phyloP scores from a whole-genome alignment of 2,888 invertebrate species.

The Drosophila recens region DNA sequence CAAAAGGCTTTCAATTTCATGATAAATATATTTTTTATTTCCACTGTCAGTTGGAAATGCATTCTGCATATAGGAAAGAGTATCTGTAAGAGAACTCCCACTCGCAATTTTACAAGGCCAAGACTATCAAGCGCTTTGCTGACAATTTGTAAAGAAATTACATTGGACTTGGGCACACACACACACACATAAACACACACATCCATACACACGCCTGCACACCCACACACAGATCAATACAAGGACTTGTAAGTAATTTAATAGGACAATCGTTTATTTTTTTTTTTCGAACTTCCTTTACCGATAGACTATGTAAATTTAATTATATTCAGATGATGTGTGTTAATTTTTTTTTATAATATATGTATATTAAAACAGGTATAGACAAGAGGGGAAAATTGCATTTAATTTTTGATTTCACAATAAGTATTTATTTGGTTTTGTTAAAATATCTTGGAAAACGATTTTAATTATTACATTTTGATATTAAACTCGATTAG shows the following conservation, averaged over 20 bases:
- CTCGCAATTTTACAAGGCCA: conserved; percentile 39
- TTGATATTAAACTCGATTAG: no score
- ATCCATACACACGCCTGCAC: not conserved
- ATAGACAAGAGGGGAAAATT: no score
- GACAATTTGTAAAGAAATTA: conserved; percentile 35
- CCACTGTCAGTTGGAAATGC: conserved; percentile 30
- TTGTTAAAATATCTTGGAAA: no score
- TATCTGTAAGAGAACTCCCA: not conserved
- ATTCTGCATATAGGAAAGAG: conserved; percentile 8
- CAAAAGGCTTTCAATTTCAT: conserved; percentile 22
- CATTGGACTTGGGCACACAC: conserved; percentile 8
- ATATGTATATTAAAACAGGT: no score
- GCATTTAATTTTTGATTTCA: no score
- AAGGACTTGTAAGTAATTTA: not conserved
- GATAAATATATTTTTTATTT: conserved; percentile 29
- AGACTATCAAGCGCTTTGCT: conserved; percentile 7
- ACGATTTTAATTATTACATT: no score
- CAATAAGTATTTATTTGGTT: no score
- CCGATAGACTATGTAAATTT: no score
- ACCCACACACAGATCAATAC: not conserved
- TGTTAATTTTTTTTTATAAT: no score
- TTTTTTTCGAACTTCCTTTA: no score
- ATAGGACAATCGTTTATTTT: not conserved
- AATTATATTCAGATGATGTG: no score
- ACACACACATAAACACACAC: not conserved